Evolutionary conservation across 35 echinoderm and acorn worm species (phyloP).

Genomic region (Amphiura filiformis): DNA sequence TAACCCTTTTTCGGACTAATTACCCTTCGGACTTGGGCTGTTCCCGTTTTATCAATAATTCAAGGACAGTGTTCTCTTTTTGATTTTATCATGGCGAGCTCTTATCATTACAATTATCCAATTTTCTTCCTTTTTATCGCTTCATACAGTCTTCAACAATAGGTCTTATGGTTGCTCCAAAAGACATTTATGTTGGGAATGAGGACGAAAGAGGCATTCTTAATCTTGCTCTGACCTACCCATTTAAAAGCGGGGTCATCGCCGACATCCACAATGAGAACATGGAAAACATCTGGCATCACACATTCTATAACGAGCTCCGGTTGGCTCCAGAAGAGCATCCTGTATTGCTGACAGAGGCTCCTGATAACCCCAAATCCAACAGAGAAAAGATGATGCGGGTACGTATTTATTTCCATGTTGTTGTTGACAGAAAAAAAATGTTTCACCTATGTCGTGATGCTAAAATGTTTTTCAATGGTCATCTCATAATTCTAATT

Average conservation of each 20-base stretch:
- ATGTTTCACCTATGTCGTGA: neutral
- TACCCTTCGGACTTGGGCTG: too few species aligned
- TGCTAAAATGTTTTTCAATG: neutral
- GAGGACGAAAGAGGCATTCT: conserved; percentile 59
- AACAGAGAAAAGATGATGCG: conserved; percentile 88
- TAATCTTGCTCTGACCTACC: conserved; percentile 66
- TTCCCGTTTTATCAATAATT: too few species aligned
- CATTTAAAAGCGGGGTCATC: conserved; percentile 61
- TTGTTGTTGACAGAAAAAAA: neutral
- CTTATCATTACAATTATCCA: too few species aligned
- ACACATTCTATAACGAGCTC: too few species aligned
- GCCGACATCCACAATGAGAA: too few species aligned
- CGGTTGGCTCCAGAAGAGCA: conserved; percentile 83
- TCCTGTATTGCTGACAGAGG: conserved; percentile 64
- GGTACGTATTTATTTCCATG: conserved; percentile 16
- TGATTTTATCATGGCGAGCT: too few species aligned
- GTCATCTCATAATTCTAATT: neutral
- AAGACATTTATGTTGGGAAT: conserved; percentile 67
- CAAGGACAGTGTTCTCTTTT: too few species aligned
- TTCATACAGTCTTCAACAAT: too few species aligned
- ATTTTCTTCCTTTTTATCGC: too few species aligned
- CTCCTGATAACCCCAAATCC: conserved; percentile 79
- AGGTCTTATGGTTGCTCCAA: too few species aligned
- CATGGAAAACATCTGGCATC: too few species aligned
- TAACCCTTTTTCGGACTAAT: too few species aligned